Conservation (phyloP, 2,797 vertebrate genomes). For the Hydrocynus forskahlii region DNA sequence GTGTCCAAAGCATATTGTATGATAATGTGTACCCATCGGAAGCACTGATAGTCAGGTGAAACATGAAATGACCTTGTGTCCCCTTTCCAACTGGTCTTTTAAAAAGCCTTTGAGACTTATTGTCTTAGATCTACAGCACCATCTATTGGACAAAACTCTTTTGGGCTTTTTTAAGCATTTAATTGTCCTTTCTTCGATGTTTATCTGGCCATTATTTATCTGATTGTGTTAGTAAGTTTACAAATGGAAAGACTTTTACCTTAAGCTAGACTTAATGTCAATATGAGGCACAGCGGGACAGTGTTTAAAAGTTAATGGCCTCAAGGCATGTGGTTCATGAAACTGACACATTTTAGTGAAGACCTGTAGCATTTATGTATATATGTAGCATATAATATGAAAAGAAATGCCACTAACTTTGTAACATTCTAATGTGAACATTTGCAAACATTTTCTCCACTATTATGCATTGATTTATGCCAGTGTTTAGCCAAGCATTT, state of each 20-base stretch:
- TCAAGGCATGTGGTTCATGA: background rate
- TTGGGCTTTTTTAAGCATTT: background rate
- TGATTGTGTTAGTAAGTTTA: background rate
- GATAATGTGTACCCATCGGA: background rate
- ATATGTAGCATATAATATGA: background rate
- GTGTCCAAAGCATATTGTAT: background rate
- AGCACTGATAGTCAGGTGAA: background rate
- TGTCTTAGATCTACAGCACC: constrained; percentile 43
- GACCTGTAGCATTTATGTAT: background rate
- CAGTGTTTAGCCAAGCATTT: background rate
- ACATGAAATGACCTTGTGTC: background rate
- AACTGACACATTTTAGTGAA: background rate
- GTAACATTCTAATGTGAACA: background rate
- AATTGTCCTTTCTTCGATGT: background rate
- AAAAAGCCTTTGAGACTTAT: background rate
- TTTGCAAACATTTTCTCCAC: background rate
- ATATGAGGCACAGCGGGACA: background rate
- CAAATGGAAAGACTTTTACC: background rate
- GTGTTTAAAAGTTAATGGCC: background rate
- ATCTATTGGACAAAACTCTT: constrained; percentile 18
- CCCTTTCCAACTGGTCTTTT: background rate
- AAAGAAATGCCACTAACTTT: background rate
- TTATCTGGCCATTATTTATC: background rate
- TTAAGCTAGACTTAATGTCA: background rate
- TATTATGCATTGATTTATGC: background rate